Conservation (phyloP, 2,888 invertebrate species). For the Heteropelma amictum region DNA sequence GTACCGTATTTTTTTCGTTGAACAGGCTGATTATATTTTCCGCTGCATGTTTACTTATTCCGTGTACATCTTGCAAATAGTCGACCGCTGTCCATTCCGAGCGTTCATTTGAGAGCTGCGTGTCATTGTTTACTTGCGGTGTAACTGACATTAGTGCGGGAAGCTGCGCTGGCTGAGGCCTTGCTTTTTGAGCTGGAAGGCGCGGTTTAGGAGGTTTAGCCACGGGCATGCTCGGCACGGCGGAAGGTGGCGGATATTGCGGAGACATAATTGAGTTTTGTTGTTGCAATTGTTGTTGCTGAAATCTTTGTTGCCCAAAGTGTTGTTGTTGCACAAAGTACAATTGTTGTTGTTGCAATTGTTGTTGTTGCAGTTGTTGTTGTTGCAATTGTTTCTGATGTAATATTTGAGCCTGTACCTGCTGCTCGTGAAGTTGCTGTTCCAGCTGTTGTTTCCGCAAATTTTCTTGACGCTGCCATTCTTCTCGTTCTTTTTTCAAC, state of each 20-base stretch:
- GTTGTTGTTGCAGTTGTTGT: not conserved
- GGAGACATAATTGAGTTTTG: no score
- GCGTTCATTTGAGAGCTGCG: no score
- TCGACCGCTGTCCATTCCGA: constrained; percentile 68
- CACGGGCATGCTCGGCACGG: no score
- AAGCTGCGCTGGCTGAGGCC: no score
- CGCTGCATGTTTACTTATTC: constrained; percentile 78
- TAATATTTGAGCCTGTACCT: not conserved
- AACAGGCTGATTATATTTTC: constrained; percentile 83
- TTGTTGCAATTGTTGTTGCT: not conserved
- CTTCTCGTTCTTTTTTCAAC: not conserved
- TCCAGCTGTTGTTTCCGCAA: not conserved
- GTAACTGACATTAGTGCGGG: not conserved
- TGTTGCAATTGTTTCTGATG: not conserved
- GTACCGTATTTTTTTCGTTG: constrained; percentile 90
- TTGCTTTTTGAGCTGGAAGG: no score
- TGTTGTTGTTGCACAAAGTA: not conserved
- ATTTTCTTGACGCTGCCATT: not conserved
- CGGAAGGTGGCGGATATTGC: no score
- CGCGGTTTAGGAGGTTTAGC: not conserved
- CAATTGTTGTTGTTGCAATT: not conserved
- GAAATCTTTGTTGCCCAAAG: no score
- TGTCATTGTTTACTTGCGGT: no score
- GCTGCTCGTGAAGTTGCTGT: not conserved
- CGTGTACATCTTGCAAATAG: constrained; percentile 75